Evolutionary conservation across 2,113 vertebrate genomes (phyloP), one percentile per base, ranked within the genome.

Genomic region (Plotosus lineatus): DNA sequence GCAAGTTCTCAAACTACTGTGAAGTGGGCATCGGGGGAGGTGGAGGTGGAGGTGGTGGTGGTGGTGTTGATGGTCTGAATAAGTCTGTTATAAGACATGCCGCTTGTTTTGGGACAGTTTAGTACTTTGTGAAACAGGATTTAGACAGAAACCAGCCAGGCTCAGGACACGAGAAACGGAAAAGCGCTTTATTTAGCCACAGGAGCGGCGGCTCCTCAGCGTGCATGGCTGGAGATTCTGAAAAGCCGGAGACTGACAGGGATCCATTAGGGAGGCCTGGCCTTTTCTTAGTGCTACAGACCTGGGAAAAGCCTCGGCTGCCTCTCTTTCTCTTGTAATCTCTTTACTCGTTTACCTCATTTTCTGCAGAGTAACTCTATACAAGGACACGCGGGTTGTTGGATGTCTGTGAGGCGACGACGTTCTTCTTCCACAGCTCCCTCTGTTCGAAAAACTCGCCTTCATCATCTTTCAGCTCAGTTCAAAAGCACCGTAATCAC

Each of bases 161-260:
- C 40, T 56, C 63, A 58, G 84, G 84, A 84, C 83, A 84, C 36
- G 26, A 63, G 74, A 87, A 84, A 79, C 4, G 21, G 72, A 82
- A 86, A 88, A 83, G 69, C 83, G 84, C 81, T 87, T 84, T 83
- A 78, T 60, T 78, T 68, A 79, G 84, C 73, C 78, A 31, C 63
- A 78, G 81, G 86, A 85, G n/a, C 76, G 58, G n/a, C 76, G 58
- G 61, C 51, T 26, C 76, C 75, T 85, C 72, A 78, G 74, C 56
- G 51, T 84, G 83, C 82, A 69, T 86, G 85, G 78, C 84, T 86
- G 80, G 82, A 84, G 69, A 83, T 79, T 73, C 76, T 85, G 83
- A 85, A 85, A 79, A 81, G 75, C 46, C 51, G 53, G 31, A 84
- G 81, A 65, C 80, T 85, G 86, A 88, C 85, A 88, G 81, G 51